phyloP scores from a whole-genome alignment of 1,140 invertebrate species.

The Diuraphis noxia region DNA sequence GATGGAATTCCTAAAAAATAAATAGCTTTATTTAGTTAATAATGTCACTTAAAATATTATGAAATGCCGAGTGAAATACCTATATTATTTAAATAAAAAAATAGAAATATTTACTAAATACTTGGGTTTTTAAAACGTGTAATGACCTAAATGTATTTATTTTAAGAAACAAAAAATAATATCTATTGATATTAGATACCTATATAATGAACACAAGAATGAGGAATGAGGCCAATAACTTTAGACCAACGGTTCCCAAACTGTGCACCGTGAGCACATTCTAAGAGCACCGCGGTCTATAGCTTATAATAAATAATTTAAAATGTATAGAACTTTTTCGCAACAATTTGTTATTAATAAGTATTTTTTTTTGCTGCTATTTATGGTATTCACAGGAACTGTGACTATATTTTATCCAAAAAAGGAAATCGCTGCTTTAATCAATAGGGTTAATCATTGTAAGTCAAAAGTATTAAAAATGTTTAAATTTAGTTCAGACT shows the following conservation, averaged over 20 bases:
- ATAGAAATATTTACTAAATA: not conserved
- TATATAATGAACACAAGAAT: conserved; percentile 2
- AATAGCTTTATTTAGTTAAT: not conserved
- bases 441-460: not conserved
- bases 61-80: too few relatives aligned
- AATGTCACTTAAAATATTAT: not conserved
- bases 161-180: not conserved
- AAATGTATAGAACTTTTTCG: too few relatives aligned
- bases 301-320: too few relatives aligned
- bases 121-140: not conserved
- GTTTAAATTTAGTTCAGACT: not conserved
- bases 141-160: not conserved
- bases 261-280: too few relatives aligned
- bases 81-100: not conserved
- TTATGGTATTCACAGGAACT: too few relatives aligned
- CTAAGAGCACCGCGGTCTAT: too few relatives aligned
- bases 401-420: too few relatives aligned
- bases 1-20: not conserved
- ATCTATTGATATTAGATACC: not conserved
- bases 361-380: too few relatives aligned
- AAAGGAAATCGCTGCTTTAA: too few relatives aligned
- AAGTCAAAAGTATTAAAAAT: not conserved
- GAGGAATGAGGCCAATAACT: not conserved
- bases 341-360: too few relatives aligned
- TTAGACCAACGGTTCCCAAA: too few relatives aligned